Evolutionary conservation across 2,797 vertebrate genomes (phyloP).

Genomic region (Sus cebifrons): DNA sequence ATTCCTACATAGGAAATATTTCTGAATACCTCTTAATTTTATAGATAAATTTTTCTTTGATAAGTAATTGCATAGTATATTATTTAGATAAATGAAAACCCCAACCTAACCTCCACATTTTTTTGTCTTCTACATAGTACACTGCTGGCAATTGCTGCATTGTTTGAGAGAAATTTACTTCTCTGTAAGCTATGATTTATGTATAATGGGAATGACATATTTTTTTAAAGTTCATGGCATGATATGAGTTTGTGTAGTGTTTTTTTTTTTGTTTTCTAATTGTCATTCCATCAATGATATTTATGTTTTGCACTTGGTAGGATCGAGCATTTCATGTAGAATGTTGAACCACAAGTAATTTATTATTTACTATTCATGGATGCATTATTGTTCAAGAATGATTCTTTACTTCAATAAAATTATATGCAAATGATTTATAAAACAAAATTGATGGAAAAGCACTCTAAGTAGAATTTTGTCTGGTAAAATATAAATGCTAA

Average conservation of each 20-base stretch:
- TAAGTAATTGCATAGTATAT: neutral
- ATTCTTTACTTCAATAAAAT: conserved; percentile 7
- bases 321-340: neutral
- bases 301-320: neutral
- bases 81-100: conserved; percentile 37
- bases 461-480: neutral
- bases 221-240: conserved; percentile 36
- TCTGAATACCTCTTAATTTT: neutral
- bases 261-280: conserved; percentile 10
- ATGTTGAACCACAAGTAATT: conserved; percentile 6
- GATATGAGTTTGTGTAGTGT: conserved; percentile 6
- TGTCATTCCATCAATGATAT: neutral
- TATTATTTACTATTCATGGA: neutral
- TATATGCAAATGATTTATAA: neutral
- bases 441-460: conserved; percentile 8
- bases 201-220: neutral
- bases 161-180: neutral
- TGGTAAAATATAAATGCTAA: conserved; percentile 47
- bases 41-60: neutral
- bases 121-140: neutral
- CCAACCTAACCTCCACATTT: neutral
- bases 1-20: neutral
- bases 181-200: conserved; percentile 20
- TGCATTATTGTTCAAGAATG: conserved; percentile 38
- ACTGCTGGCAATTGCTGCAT: neutral